Base-by-base conservation (phyloP, 2,888 invertebrate species). In the Poecilus cupreus region DNA sequence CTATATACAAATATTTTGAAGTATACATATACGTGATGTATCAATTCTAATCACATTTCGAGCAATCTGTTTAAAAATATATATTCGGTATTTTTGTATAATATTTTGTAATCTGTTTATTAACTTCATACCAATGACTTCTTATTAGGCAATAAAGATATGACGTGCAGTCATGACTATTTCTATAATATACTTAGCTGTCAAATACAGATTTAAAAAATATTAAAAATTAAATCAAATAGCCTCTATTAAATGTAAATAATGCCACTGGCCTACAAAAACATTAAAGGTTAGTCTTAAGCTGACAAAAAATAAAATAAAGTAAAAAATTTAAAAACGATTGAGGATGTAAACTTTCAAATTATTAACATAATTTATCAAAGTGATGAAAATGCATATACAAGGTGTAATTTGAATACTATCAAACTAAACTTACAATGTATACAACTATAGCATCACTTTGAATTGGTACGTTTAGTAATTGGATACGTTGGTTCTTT, bases 381-480 rank as follows among this genome's bases (percentile, higher is more conserved):
- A n/a, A 24, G 13, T 26, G 60, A 60, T 60, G 24, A 60, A 54
- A 60, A 60, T 60, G 60, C 60, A 60, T 60, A 24, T 60, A 60
- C 60, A 60, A 60, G 26, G 11, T 68, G 13, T 68, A 51, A 18
- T 68, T 18, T 60, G 32, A 60, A 60, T 32, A 60, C 20, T 57
- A 18, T 68, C 51, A 51, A 51, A 51, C 16, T 13, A 51, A 16
- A 51, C 18, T 18, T 16, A 37, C 6, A 68, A 16, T 37, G 18
- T 37, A 37, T 37, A 18, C 37, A 32, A 60, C 24, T 60, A 13
- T 68, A 68, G 18, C 64, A 68, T 80, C 57, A 80, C 24, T 72
- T 72, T 39, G 72, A 18, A 72, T 70, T 51, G 22, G 51, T 72
- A 37, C 72, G 72, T 72, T 80, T 80, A 13, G 72, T 11, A 10